A percentile compares a stretch with the other conserved stretches of the same genome.
phyloP scores from a whole-genome alignment of 2,797 vertebrate species.

The Orestias chungarensis region DNA sequence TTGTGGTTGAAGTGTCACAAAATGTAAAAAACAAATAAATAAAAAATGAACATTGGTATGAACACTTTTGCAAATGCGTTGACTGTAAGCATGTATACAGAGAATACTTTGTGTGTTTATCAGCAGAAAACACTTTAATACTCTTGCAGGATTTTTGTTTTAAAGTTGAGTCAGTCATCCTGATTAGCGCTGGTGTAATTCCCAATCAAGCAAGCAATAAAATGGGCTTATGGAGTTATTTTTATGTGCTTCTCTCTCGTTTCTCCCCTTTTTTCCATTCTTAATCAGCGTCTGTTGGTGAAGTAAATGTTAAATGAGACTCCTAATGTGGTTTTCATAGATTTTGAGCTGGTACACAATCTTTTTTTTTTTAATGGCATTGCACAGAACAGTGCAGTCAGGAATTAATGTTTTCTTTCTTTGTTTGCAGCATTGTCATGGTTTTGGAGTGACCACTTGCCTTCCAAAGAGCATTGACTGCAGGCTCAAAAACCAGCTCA shows the following conservation, averaged over 20 bases:
- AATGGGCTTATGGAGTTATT: slow-evolving; percentile 38
- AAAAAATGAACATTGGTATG: too few species aligned
- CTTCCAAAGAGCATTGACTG: slow-evolving; percentile 31
- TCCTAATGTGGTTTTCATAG: slow-evolving; percentile 46
- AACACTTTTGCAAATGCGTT: too few species aligned
- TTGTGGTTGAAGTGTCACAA: neutral
- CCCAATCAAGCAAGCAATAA: slow-evolving; percentile 30
- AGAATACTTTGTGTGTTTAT: neutral
- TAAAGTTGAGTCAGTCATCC: slow-evolving; percentile 37
- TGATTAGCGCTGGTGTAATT: slow-evolving; percentile 27
- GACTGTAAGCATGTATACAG: neutral
- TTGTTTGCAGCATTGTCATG: slow-evolving; percentile 59
- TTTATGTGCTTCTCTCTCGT: slow-evolving; percentile 16
- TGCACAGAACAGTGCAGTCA: slow-evolving; percentile 7
- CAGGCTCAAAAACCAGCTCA: slow-evolving; percentile 10
- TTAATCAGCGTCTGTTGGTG: slow-evolving; percentile 32
- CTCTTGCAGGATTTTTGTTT: slow-evolving; percentile 14
- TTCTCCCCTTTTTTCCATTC: slow-evolving; percentile 31
- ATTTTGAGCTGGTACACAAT: slow-evolving; percentile 63
- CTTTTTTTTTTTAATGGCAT: slow-evolving; percentile 55
- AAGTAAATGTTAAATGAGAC: slow-evolving; percentile 49
- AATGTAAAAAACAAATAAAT: too few species aligned
- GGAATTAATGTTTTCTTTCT: slow-evolving; percentile 48
- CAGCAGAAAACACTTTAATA: neutral
- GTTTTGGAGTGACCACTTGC: slow-evolving; percentile 57